Percentiles rank a stretch among this genome's conserved stretches.
These are phyloP conservation scores for Melopsittacus undulatus DNA, from an alignment of 2,797 vertebrate genomes.

Conservation along the genomic window DNA sequence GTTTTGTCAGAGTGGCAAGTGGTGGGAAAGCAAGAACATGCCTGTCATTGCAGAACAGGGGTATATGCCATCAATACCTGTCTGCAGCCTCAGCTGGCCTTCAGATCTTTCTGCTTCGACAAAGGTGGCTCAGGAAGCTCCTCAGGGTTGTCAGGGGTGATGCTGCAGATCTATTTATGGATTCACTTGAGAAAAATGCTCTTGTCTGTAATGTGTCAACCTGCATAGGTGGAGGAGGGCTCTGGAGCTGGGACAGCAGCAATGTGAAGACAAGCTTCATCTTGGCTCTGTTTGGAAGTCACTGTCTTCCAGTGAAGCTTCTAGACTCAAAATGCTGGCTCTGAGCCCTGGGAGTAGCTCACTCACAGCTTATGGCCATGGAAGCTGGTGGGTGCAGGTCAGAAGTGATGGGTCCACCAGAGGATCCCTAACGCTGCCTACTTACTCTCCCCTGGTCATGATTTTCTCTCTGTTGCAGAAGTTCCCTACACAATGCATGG, in stretches of 20 bases:
- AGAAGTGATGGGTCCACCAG: background rate
- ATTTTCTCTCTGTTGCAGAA: background rate
- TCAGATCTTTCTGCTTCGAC: background rate
- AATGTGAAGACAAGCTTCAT: background rate
- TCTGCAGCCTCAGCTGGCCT: background rate
- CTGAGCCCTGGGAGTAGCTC: background rate
- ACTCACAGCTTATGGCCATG: fast-evolving
- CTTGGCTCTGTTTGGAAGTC: background rate
- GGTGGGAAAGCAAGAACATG: background rate
- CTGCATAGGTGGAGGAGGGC: background rate
- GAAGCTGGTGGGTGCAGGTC: background rate
- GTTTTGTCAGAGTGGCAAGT: background rate
- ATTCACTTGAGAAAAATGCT: background rate
- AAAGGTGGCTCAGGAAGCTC: background rate
- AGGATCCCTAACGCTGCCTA: background rate
- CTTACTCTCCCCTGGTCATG: background rate
- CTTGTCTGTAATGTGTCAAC: background rate
- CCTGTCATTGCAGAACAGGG: background rate
- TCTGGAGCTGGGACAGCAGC: background rate
- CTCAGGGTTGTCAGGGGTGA: background rate
- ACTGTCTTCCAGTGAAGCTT: background rate
- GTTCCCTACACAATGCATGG: background rate
- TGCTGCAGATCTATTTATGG: background rate
- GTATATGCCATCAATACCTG: background rate
- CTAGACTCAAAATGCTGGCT: background rate